Conservation (phyloP, 92 coral and sea anemone genomes). For the Porites evermanni region DNA sequence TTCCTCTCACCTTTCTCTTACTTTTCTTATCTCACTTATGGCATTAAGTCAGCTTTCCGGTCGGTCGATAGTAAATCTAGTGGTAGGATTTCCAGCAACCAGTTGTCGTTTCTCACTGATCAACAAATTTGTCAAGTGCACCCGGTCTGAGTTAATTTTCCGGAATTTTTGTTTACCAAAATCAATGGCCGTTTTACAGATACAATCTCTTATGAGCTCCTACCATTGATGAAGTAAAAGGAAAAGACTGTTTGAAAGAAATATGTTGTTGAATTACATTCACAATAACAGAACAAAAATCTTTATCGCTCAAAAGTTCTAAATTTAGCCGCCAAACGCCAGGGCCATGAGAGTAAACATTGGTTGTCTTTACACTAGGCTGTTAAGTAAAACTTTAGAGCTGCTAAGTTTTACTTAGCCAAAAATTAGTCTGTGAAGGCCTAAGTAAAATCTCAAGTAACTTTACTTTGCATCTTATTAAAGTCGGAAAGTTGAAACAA, state of each 20-base stretch:
- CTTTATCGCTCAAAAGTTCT: no score
- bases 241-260: background rate
- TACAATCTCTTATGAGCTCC: conserved; percentile 6
- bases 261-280: background rate
- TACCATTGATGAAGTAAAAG: conserved; percentile 14
- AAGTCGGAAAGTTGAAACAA: no score
- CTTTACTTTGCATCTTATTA: no score
- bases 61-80: background rate
- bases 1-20: background rate
- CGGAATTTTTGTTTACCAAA: background rate
- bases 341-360: no score
- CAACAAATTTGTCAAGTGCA: background rate
- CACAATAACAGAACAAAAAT: background rate
- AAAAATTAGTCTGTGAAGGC: no score
- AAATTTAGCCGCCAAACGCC: no score
- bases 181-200: background rate
- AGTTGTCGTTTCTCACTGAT: background rate
- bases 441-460: no score
- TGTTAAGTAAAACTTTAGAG: no score
- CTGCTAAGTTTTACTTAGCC: no score
- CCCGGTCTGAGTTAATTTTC: background rate
- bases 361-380: no score
- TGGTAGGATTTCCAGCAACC: background rate
- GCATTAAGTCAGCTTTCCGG: background rate
- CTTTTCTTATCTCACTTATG: background rate